Percentiles rank a stretch among this genome's conserved stretches.
These are phyloP conservation scores for Epinotia bilunana DNA, from an alignment of 2,888 invertebrate genomes.

Conservation along the genomic window DNA sequence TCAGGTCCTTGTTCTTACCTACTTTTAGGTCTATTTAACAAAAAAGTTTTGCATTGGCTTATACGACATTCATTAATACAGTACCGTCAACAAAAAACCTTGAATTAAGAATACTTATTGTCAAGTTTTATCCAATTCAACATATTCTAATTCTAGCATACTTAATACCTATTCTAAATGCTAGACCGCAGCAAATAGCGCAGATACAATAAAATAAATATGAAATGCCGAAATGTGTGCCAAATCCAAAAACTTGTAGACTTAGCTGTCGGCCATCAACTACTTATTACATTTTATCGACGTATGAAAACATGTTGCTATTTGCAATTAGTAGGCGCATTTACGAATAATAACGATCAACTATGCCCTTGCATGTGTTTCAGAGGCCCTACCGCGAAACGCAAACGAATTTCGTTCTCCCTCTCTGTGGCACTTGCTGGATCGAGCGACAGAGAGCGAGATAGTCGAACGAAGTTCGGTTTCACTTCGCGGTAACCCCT, in stretches of 20 bases:
- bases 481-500: no score
- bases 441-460: no score
- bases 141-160: no score
- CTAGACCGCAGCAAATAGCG: not conserved
- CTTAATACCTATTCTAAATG: not conserved
- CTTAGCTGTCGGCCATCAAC: not conserved
- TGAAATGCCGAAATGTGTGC: constrained; percentile 19
- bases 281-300: constrained; percentile 10
- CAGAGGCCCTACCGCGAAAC: no score
- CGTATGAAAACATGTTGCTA: constrained; percentile 26
- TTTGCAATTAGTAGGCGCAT: constrained; percentile 6
- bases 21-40: not conserved
- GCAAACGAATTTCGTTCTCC: no score
- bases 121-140: not conserved
- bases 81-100: constrained; percentile 3
- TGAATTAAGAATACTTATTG: not conserved
- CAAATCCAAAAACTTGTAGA: constrained; percentile 35
- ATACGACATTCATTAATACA: not conserved
- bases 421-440: no score
- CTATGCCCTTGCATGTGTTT: not conserved
- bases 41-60: not conserved
- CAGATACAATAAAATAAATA: constrained; percentile 8
- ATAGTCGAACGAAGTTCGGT: no score
- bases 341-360: not conserved
- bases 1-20: not conserved